Base-by-base conservation (phyloP, 1,140 invertebrate genomes). In the Pogonomyrmex barbatus region DNA sequence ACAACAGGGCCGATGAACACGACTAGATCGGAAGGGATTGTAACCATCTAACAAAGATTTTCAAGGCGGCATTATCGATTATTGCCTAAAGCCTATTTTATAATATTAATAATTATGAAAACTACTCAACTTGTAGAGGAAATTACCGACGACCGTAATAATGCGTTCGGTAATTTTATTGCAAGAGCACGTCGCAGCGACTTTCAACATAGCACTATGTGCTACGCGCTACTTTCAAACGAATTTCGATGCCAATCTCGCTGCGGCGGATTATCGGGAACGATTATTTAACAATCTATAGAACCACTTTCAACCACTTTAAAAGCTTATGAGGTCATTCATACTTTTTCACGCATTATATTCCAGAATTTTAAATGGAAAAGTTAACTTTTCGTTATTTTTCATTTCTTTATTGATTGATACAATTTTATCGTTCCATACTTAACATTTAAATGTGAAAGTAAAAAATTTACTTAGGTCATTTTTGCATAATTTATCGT, bases 41-140 rank as follows among this genome's bases (percentile, higher is more conserved):
- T 73, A 88, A 88, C 81, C 50, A n/a, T 63, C 56, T 85, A 39
- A 42, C 58, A 5, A 63, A 86, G 50, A 47, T 83, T 75, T 47
- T 36, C 54, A 33, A 6, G n/a, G n/a, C 14, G 14, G 33, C 33
- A 50, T 65, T 50, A 68, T 42, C 39, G 50, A 58, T 24, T 78
- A 56, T 12, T 42, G 47, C n/a, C 52, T 56, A 54, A 62, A 75
- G 33, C 71, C n/a, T n/a, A 17, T 42, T 71, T 54, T 63, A 42
- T 36, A n/a, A 50, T 42, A n/a, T 4, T 62, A 76, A 70, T 89
- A 65, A 85, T 86, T 86, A 82, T 14, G 30, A 65, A 63, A 56
- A 88, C 36, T 52, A 52, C 36, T 36, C 39, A 76, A 88, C 36
- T 85, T 50, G 14, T 30, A 5, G 24, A 14, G 58, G 14, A 10